phyloP scores from a whole-genome alignment of 1,140 invertebrate species.

The Panagrolaimus sp. region DNA sequence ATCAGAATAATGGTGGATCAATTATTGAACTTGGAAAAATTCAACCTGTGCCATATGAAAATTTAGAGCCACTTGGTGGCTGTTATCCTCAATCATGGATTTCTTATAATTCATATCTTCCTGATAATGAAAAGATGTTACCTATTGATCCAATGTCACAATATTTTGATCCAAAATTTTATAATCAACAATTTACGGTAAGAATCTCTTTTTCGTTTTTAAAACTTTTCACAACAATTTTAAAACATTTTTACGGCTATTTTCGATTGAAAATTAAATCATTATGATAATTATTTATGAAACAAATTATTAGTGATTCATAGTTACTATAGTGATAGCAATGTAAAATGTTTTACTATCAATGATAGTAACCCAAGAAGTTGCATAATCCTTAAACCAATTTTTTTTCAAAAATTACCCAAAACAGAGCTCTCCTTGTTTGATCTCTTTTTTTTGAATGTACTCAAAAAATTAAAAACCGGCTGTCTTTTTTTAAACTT shows the following conservation, averaged over 20 bases:
- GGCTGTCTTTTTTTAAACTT: not conserved
- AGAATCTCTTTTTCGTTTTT: too few relatives aligned
- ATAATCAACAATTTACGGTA: slow-evolving; percentile 6
- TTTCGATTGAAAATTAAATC: too few relatives aligned
- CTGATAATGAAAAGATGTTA: not conserved
- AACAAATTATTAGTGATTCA: too few relatives aligned
- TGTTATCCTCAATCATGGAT: not conserved
- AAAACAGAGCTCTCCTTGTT: not conserved
- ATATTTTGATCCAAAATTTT: not conserved
- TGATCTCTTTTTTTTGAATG: not conserved
- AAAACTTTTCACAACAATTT: too few relatives aligned
- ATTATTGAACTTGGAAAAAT: too few relatives aligned
- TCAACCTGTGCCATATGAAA: not conserved
- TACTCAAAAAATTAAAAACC: not conserved
- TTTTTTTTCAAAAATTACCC: not conserved
- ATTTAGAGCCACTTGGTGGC: not conserved
- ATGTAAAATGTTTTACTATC: too few relatives aligned
- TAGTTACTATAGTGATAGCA: too few relatives aligned
- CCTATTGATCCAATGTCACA: not conserved
- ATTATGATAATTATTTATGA: too few relatives aligned
- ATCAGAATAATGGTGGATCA: too few relatives aligned
- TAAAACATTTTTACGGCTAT: not conserved
- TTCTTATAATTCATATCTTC: not conserved
- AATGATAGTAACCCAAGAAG: too few relatives aligned
- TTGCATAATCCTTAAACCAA: too few relatives aligned